A percentile compares a stretch with the other conserved stretches of the same genome.
Evolutionary conservation across 2,113 vertebrate species (phyloP).

Genomic region (Nothobranchius kuhntae): DNA sequence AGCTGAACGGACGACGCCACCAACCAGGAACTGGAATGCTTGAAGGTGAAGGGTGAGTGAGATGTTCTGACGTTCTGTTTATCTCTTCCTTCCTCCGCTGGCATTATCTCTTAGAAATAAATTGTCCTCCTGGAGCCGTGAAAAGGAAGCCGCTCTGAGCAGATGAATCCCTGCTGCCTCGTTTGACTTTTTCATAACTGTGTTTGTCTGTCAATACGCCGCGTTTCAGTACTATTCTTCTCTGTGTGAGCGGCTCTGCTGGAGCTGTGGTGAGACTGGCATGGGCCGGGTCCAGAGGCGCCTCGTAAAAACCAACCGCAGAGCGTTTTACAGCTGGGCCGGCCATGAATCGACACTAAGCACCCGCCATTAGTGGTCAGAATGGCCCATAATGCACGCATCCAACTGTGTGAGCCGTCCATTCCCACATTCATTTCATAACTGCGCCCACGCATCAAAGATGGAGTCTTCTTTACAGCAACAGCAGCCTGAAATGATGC

Average conservation of each 20-base stretch:
- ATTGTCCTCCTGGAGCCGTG: not conserved
- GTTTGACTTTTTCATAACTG: constrained; percentile 22
- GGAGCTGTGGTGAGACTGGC: constrained; percentile 38
- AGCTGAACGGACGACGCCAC: constrained; percentile 3
- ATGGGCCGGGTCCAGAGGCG: constrained; percentile 31
- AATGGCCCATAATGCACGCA: constrained; percentile 36
- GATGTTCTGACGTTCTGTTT: constrained; percentile 26
- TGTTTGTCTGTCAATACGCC: constrained; percentile 23
- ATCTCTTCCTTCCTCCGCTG: constrained; percentile 1
- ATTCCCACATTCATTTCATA: constrained; percentile 13
- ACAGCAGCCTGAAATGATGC: not conserved
- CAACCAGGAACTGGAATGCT: constrained; percentile 10
- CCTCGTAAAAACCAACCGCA: constrained; percentile 51
- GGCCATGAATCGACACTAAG: constrained; percentile 27
- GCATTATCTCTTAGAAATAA: too few species aligned
- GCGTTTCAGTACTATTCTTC: constrained; percentile 11
- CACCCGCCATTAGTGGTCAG: constrained; percentile 46
- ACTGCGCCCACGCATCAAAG: constrained; percentile 23
- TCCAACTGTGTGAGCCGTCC: constrained; percentile 30
- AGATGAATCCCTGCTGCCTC: not conserved
- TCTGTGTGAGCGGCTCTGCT: constrained; percentile 25
- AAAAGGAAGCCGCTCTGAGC: not conserved
- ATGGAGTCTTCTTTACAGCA: constrained; percentile 29
- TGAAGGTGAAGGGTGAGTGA: not conserved
- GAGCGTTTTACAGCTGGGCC: constrained; percentile 38